These are phyloP conservation scores for Lithophane semibrunnea DNA, from an alignment of 2,888 invertebrate genomes.

Conservation along the genomic window DNA sequence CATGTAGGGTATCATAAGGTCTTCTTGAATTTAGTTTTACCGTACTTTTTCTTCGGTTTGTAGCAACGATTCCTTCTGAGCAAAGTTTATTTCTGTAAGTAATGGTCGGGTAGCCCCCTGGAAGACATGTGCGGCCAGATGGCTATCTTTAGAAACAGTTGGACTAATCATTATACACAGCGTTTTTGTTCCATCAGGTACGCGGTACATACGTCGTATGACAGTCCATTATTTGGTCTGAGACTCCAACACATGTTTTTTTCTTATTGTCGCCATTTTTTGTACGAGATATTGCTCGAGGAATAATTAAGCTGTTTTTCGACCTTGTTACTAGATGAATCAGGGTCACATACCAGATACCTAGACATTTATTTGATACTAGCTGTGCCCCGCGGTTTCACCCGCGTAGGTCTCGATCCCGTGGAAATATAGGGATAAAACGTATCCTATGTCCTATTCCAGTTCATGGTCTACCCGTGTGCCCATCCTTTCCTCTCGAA, in stretches of 20 bases:
- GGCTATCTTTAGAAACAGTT: slow-evolving; percentile 49
- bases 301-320: slow-evolving; percentile 56
- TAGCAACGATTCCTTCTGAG: not conserved
- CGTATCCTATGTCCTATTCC: too few relatives aligned
- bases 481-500: too few relatives aligned
- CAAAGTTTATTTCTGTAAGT: slow-evolving; percentile 40
- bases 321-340: slow-evolving; percentile 49
- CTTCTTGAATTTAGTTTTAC: not conserved
- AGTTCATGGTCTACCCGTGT: too few relatives aligned
- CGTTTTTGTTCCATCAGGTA: slow-evolving; percentile 39
- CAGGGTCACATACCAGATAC: slow-evolving; percentile 35
- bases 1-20: not conserved
- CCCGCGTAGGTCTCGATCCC: too few relatives aligned
- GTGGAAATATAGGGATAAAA: too few relatives aligned
- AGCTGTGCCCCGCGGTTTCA: too few relatives aligned
- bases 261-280: slow-evolving; percentile 47
- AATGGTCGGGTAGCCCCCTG: slow-evolving; percentile 26
- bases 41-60: not conserved
- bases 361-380: slow-evolving; percentile 39
- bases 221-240: too few relatives aligned
- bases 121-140: slow-evolving; percentile 54
- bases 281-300: slow-evolving; percentile 34
- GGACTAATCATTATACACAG: slow-evolving; percentile 33
- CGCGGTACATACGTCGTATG: not conserved
- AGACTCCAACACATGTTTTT: slow-evolving; percentile 54